Evolutionary conservation across 2,113 vertebrate species (phyloP).

Genomic region (Etheostoma spectabile): DNA sequence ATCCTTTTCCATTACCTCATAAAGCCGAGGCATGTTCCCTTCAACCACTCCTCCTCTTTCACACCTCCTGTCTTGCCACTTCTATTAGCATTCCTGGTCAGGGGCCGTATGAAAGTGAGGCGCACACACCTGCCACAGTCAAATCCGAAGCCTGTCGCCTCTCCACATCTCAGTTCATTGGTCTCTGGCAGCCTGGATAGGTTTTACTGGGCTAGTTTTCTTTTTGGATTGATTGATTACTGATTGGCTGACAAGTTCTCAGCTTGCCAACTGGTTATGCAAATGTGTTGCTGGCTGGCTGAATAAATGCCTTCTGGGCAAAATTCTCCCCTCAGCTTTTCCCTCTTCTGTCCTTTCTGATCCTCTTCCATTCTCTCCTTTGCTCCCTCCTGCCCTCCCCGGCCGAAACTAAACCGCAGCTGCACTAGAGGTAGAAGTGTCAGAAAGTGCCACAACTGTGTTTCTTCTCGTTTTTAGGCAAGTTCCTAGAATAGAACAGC

Average conservation of each 20-base stretch:
- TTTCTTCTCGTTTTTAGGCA: constrained; percentile 72
- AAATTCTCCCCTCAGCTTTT: constrained; percentile 33
- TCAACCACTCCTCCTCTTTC: constrained; percentile 54
- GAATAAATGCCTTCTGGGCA: constrained; percentile 35
- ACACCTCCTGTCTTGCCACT: constrained; percentile 66
- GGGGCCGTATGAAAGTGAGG: constrained; percentile 53
- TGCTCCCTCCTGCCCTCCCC: constrained; percentile 26
- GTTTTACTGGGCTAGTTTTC: constrained; percentile 27
- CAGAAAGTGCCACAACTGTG: constrained; percentile 71
- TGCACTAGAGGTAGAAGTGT: constrained; percentile 69
- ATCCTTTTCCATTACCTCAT: constrained; percentile 44
- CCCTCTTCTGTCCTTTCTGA: constrained; percentile 31
- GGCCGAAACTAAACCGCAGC: constrained; percentile 59
- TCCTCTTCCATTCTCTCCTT: constrained; percentile 22
- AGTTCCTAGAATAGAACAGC: constrained; percentile 76
- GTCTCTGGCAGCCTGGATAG: constrained; percentile 5
- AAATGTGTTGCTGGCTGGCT: constrained; percentile 28
- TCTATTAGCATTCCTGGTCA: constrained; percentile 59
- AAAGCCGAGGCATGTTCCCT: constrained; percentile 33
- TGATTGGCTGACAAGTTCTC: constrained; percentile 34
- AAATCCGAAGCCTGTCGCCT: constrained; percentile 38
- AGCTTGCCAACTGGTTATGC: constrained; percentile 51
- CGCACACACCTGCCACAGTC: constrained; percentile 62
- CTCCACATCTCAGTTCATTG: constrained; percentile 29
- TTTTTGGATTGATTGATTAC: constrained; percentile 46